phyloP scores from a whole-genome alignment of 2,113 vertebrate genomes.

The Pheucticus melanocephalus region DNA sequence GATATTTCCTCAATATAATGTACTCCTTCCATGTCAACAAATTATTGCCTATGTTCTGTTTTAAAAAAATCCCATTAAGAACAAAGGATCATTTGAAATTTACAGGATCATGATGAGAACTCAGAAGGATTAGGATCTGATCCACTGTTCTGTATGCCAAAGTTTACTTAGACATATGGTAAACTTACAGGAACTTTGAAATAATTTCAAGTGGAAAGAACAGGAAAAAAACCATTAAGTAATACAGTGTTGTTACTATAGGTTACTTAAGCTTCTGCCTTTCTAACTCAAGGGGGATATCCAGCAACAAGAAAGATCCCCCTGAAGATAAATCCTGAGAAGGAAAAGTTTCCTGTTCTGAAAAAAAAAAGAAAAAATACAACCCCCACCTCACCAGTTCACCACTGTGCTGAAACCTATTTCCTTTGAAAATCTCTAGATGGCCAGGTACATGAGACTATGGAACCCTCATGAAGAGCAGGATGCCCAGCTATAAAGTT shows the following conservation, averaged over 20 bases:
- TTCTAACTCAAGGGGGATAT: background rate
- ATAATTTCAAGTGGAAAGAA: background rate
- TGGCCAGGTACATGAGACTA: background rate
- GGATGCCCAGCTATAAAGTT: background rate
- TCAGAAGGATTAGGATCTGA: background rate
- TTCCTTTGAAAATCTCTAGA: background rate
- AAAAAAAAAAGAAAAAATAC: background rate
- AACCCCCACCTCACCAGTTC: rapidly evolving
- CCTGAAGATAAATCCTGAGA: background rate
- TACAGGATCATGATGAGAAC: background rate
- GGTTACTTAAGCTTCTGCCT: background rate
- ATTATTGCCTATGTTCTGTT: background rate
- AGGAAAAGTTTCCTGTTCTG: background rate
- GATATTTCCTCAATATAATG: background rate
- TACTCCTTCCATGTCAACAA: background rate
- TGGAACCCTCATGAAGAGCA: background rate
- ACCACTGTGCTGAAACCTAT: background rate
- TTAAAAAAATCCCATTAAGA: rapidly evolving
- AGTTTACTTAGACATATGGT: background rate
- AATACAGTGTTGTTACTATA: background rate
- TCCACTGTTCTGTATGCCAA: background rate
- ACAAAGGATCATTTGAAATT: background rate
- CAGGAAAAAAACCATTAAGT: background rate
- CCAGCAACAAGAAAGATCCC: background rate
- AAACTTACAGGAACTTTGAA: background rate